Evolutionary conservation across 2,797 vertebrate genomes (phyloP).

Genomic region (Poliocrania exsul): DNA sequence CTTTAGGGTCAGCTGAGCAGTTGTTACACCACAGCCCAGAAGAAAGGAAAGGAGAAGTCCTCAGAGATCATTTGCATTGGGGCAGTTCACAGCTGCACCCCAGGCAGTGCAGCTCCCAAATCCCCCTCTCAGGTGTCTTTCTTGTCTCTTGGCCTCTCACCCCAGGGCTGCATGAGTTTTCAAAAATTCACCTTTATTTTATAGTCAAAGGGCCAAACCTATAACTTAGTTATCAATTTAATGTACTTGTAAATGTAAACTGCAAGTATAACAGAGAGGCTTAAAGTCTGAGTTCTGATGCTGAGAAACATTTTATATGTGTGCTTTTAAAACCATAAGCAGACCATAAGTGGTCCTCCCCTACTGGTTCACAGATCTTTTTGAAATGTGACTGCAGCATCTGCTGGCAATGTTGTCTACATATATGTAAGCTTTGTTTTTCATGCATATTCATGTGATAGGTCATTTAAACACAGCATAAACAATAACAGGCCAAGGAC

Average conservation of each 20-base stretch:
- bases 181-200: neutral
- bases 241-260: neutral
- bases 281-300: neutral
- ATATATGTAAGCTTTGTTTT: conserved; percentile 25
- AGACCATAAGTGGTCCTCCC: neutral
- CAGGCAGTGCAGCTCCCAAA: neutral
- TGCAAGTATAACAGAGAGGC: neutral
- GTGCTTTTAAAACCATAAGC: neutral
- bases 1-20: neutral
- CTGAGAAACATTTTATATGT: neutral
- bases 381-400: neutral
- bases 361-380: neutral
- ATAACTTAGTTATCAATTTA: neutral
- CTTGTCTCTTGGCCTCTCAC: neutral
- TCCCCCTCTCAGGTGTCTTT: neutral
- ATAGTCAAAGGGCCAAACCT: neutral
- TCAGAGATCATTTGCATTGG: neutral
- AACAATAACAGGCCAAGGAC: conserved; percentile 57
- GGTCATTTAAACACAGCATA: conserved; percentile 47
- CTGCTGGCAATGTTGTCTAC: conserved; percentile 6
- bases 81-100: neutral
- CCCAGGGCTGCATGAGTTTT: neutral
- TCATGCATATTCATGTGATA: neutral
- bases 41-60: neutral
- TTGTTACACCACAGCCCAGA: neutral